These are phyloP conservation scores for Marmota monax DNA, from an alignment of 2,113 vertebrate species.

Conservation along the genomic window DNA sequence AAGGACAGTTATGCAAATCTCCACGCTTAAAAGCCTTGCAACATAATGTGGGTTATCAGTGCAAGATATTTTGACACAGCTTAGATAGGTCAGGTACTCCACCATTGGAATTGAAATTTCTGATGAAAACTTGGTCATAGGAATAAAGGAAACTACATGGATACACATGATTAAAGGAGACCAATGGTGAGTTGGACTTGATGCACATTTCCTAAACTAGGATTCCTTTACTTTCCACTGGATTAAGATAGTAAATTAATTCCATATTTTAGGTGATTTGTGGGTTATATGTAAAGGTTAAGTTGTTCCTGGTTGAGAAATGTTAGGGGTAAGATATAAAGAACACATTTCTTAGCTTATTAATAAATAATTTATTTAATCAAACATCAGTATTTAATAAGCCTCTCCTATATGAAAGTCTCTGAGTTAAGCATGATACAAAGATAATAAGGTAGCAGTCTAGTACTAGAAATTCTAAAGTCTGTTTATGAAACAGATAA, in stretches of 20 bases:
- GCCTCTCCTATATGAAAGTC: background rate
- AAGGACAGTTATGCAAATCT: background rate
- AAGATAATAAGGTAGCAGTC: background rate
- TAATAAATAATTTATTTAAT: background rate
- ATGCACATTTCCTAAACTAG: background rate
- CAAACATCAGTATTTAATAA: background rate
- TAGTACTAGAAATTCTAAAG: background rate
- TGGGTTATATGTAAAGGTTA: background rate
- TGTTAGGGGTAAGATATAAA: background rate
- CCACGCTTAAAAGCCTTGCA: background rate
- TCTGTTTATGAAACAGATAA: background rate
- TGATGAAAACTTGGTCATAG: background rate
- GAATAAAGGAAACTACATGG: background rate
- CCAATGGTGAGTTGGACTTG: background rate
- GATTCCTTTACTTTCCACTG: background rate
- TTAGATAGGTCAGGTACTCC: background rate
- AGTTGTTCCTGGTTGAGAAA: background rate
- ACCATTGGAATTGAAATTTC: background rate
- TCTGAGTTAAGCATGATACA: background rate
- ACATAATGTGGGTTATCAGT: background rate
- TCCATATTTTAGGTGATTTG: background rate
- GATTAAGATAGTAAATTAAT: background rate
- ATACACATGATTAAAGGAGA: background rate
- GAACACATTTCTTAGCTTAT: background rate
- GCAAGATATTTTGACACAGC: background rate